Percentiles rank a stretch among this genome's conserved stretches.
These are phyloP conservation scores for Rhineura floridana DNA, from an alignment of 2,113 vertebrate species.

Conservation along the genomic window DNA sequence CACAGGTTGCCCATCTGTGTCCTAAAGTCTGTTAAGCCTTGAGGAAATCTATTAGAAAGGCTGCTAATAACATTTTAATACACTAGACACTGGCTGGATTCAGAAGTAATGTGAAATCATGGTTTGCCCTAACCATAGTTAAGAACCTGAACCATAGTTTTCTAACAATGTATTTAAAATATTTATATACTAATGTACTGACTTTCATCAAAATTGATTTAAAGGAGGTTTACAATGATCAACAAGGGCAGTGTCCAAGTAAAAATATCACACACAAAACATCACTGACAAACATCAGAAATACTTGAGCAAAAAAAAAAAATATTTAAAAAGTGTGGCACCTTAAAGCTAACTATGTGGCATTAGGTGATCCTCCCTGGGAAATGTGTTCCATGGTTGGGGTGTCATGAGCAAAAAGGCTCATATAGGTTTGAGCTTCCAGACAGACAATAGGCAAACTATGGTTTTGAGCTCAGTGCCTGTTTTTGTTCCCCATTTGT, in stretches of 20 bases:
- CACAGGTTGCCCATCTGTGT: too few relatives aligned
- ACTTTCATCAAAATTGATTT: not conserved
- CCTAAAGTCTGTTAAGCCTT: too few relatives aligned
- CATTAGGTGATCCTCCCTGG: not conserved
- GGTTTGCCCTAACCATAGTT: not conserved
- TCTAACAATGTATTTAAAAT: not conserved
- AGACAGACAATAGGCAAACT: not conserved
- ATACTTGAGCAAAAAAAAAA: not conserved
- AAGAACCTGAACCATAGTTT: not conserved
- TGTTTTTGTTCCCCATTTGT: not conserved
- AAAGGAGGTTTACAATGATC: not conserved
- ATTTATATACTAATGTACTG: not conserved
- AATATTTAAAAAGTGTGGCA: too few relatives aligned
- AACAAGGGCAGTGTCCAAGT: not conserved
- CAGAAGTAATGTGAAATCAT: not conserved
- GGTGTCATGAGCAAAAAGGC: not conserved
- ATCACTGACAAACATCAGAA: not conserved
- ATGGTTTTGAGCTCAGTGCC: not conserved
- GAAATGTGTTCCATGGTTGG: not conserved
- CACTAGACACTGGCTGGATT: too few relatives aligned
- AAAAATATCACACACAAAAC: not conserved
- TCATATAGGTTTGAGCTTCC: not conserved
- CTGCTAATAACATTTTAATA: too few relatives aligned
- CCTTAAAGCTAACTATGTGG: not conserved
- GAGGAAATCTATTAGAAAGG: too few relatives aligned